Percentiles rank a stretch among this genome's conserved stretches.
phyloP scores from a whole-genome alignment of 2,797 vertebrate species.

The Rhadinocentrus ornatus region DNA sequence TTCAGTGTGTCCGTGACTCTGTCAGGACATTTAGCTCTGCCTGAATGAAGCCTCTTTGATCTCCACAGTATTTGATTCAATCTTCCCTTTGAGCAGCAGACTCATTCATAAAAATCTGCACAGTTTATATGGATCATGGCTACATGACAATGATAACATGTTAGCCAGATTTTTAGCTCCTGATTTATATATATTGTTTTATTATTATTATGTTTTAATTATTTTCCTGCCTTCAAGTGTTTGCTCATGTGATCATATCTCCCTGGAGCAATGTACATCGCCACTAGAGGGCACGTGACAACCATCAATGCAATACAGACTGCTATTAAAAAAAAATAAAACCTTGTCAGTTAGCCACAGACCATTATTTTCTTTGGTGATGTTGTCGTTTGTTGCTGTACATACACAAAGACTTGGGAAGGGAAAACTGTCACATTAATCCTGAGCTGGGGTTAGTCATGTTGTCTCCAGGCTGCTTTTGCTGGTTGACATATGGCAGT shows the following conservation, averaged over 20 bases:
- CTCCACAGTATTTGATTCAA: constrained; percentile 34
- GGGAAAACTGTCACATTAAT: constrained; percentile 26
- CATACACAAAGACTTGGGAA: not conserved
- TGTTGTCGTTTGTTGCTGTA: not conserved
- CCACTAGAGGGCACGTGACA: constrained; percentile 51
- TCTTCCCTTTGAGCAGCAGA: constrained; percentile 14
- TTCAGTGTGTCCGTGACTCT: not conserved
- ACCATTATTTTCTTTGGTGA: not conserved
- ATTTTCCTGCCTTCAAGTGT: not conserved
- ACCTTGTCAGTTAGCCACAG: not conserved
- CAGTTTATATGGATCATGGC: constrained; percentile 15
- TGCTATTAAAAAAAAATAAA: not conserved
- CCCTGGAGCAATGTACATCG: not conserved
- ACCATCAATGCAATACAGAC: not conserved
- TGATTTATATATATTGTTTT: no score
- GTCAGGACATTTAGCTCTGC: constrained; percentile 22
- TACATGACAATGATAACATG: not conserved
- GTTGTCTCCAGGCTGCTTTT: constrained; percentile 39
- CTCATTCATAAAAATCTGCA: constrained; percentile 12
- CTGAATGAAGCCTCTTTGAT: constrained; percentile 25
- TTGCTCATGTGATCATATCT: not conserved
- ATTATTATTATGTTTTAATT: not conserved
- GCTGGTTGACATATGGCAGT: constrained; percentile 64
- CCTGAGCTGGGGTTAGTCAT: constrained; percentile 22
- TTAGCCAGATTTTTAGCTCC: not conserved